Conservation (phyloP, 2,113 vertebrate species). For the Xyliphius kryptos region DNA sequence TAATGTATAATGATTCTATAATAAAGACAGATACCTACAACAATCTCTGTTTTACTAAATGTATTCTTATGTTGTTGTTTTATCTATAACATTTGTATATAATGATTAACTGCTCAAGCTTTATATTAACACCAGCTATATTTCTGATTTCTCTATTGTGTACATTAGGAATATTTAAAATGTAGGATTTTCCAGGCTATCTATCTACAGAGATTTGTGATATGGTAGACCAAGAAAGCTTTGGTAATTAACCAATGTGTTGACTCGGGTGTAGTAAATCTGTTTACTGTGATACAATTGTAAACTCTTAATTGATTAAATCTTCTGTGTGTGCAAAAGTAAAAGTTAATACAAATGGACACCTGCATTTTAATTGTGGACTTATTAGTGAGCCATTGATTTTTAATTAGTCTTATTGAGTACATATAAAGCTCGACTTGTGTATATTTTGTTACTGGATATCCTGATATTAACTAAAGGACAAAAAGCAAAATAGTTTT, state of each 20-base stretch:
- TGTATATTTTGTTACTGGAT: not conserved
- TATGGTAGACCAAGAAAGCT: not conserved
- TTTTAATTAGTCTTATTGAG: not conserved
- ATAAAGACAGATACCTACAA: no score
- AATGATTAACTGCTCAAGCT: not conserved
- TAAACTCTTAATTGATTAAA: conserved; percentile 2
- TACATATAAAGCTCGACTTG: not conserved
- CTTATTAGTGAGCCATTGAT: not conserved
- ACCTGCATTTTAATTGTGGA: not conserved
- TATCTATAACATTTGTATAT: not conserved
- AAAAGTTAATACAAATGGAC: not conserved
- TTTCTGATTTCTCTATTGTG: not conserved
- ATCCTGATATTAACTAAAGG: not conserved
- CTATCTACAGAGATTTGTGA: not conserved
- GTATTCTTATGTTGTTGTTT: no score
- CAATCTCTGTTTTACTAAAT: no score
- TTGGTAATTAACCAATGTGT: conserved; percentile 3
- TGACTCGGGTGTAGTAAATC: not conserved
- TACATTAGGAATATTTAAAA: not conserved
- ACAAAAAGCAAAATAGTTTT: not conserved
- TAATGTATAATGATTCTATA: no score
- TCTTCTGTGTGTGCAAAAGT: not conserved
- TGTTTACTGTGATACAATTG: conserved; percentile 7
- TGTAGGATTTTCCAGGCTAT: not conserved
- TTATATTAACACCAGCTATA: conserved; percentile 5